Evolutionary conservation across 1,140 invertebrate genomes (phyloP).

Genomic region (Pseudachorutes palmiensis): DNA sequence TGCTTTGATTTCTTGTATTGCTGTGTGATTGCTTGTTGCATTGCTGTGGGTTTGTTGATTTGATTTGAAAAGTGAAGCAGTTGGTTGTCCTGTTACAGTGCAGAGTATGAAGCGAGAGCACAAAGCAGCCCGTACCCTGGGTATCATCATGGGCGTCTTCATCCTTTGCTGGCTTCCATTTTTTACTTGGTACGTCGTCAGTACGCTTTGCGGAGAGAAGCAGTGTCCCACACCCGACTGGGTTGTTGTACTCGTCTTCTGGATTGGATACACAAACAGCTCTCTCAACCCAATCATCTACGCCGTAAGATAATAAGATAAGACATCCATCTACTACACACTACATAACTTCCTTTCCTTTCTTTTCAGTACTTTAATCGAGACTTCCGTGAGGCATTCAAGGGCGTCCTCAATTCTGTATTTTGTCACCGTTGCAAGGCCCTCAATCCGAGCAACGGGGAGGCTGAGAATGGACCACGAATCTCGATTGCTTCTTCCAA

Average conservation of each 20-base stretch:
- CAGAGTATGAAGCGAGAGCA: constrained; percentile 73
- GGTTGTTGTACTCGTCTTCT: constrained; percentile 74
- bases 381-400: constrained; percentile 95
- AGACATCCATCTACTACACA: neutral
- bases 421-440: constrained; percentile 46
- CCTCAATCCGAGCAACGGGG: constrained; percentile 14
- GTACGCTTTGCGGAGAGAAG: constrained; percentile 62
- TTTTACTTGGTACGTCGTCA: constrained; percentile 74
- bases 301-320: constrained; percentile 46
- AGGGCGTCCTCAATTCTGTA: constrained; percentile 77
- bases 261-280: constrained; percentile 96
- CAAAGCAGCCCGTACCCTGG: constrained; percentile 86
- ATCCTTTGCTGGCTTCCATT: constrained; percentile 90
- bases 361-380: constrained; percentile 75
- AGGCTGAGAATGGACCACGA: constrained; percentile 21
- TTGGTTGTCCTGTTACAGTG: constrained; percentile 23
- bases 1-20: neutral
- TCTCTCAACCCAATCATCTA: constrained; percentile 95
- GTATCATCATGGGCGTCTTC: constrained; percentile 85
- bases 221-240: constrained; percentile 57
- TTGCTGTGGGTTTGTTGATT: neutral
- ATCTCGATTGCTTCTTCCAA: constrained; percentile 13
- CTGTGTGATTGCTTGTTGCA: neutral
- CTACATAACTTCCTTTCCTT: neutral
- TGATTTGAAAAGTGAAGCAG: no score